Conservation (phyloP, 2,888 invertebrate genomes). For the Eristalis pertinax region DNA sequence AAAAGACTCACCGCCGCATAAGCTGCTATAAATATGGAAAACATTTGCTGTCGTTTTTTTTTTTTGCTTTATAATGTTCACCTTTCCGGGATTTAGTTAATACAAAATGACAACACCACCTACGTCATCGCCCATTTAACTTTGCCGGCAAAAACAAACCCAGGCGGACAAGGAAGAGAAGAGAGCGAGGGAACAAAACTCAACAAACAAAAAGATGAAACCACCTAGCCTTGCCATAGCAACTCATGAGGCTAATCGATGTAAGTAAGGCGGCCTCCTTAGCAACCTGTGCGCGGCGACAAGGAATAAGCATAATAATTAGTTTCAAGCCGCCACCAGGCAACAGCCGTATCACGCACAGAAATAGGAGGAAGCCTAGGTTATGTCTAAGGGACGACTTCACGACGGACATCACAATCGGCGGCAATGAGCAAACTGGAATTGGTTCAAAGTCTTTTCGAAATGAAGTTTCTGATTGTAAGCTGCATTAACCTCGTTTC, state of each 20-base stretch:
- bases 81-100: constrained; percentile 4
- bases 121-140: constrained; percentile 43
- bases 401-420: too few species aligned
- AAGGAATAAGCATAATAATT: constrained; percentile 24
- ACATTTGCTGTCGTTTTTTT: constrained; percentile 73
- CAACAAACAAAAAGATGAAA: constrained; percentile 30
- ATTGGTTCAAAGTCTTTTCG: constrained; percentile 57
- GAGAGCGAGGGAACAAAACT: not conserved
- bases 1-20: constrained; percentile 73
- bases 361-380: constrained; percentile 5
- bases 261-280: constrained; percentile 37
- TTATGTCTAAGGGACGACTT: not conserved
- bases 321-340: constrained; percentile 22
- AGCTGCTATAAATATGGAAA: constrained; percentile 75
- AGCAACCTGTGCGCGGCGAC: constrained; percentile 34
- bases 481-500: constrained; percentile 65
- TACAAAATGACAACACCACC: constrained; percentile 40
- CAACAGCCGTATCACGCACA: constrained; percentile 25
- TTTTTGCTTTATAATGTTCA: too few species aligned
- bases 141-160: constrained; percentile 39
- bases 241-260: constrained; percentile 63
- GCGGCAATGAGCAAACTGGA: not conserved
- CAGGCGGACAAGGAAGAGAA: constrained; percentile 4
- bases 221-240: constrained; percentile 59
- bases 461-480: constrained; percentile 10